A percentile compares a stretch with the other conserved stretches of the same genome.
phyloP scores from a whole-genome alignment of 2,888 invertebrate genomes.

The Pollenia labialis region DNA sequence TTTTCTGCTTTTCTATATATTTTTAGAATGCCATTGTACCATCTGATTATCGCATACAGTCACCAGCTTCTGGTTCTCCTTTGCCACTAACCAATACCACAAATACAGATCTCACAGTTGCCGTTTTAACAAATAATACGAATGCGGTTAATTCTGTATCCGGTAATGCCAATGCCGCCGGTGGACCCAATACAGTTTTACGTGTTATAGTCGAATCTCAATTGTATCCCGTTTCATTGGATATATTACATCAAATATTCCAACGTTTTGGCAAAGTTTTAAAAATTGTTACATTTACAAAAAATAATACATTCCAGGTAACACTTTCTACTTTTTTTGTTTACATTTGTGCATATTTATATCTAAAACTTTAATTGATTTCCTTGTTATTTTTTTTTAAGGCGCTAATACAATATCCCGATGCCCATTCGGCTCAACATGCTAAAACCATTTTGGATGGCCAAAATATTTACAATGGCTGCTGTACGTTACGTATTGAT shows the following conservation, averaged over 20 bases:
- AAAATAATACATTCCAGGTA: constrained; percentile 93
- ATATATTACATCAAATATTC: constrained; percentile 99
- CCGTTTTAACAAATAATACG: constrained; percentile 84
- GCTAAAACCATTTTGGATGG: constrained; percentile 98
- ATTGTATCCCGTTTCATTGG: constrained; percentile 98
- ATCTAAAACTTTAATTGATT: constrained; percentile 59
- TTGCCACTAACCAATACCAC: constrained; percentile 85
- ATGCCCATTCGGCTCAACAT: constrained; percentile 97
- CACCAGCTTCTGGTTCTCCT: constrained; percentile 87
- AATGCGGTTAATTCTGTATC: constrained; percentile 81
- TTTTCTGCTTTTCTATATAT: constrained; percentile 76
- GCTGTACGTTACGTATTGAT: constrained; percentile 99
- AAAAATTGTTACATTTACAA: constrained; percentile 99
- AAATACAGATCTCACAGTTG: constrained; percentile 80
- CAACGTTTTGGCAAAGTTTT: constrained; percentile 99
- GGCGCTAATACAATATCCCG: constrained; percentile 99
- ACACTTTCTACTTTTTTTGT: constrained; percentile 16
- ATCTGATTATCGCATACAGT: constrained; percentile 88
- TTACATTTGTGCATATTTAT: background rate
- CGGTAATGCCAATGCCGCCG: constrained; percentile 86
- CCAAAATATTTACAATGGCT: constrained; percentile 99
- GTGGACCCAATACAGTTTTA: constrained; percentile 97
- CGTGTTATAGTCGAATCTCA: constrained; percentile 99
- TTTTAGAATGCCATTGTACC: constrained; percentile 94
- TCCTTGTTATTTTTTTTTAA: constrained; percentile 93